phyloP scores from a whole-genome alignment of 2,113 vertebrate genomes.

The Melospiza melodia region DNA sequence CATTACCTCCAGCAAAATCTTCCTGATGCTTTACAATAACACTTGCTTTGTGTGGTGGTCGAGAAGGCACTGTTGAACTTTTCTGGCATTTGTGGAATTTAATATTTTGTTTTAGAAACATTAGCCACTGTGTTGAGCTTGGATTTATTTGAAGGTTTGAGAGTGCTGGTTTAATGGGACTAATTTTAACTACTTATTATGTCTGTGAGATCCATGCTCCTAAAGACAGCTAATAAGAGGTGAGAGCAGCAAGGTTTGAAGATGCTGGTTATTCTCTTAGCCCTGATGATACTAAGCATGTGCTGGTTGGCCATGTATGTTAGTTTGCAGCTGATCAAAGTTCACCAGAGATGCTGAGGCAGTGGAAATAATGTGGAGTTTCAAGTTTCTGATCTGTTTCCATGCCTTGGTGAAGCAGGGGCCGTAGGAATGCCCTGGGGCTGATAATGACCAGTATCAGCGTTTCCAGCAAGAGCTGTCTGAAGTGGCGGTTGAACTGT shows the following conservation, averaged over 20 bases:
- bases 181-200: neutral
- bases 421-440: rapidly evolving
- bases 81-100: neutral
- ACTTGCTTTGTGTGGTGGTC: neutral
- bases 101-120: neutral
- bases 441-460: neutral
- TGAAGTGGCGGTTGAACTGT: neutral
- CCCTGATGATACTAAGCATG: neutral
- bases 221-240: neutral
- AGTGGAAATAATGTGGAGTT: neutral
- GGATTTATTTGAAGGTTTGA: neutral
- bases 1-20: neutral
- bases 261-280: neutral
- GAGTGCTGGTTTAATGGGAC: neutral
- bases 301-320: rapidly evolving
- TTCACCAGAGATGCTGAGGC: neutral
- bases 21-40: neutral
- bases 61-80: neutral
- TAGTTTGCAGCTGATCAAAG: neutral
- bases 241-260: neutral
- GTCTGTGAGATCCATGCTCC: neutral
- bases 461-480: neutral
- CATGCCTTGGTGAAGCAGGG: neutral
- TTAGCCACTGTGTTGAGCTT: neutral
- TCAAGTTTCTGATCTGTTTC: neutral